Base-by-base conservation (phyloP, 2,888 invertebrate genomes). In the Epicampocera succincta region DNA sequence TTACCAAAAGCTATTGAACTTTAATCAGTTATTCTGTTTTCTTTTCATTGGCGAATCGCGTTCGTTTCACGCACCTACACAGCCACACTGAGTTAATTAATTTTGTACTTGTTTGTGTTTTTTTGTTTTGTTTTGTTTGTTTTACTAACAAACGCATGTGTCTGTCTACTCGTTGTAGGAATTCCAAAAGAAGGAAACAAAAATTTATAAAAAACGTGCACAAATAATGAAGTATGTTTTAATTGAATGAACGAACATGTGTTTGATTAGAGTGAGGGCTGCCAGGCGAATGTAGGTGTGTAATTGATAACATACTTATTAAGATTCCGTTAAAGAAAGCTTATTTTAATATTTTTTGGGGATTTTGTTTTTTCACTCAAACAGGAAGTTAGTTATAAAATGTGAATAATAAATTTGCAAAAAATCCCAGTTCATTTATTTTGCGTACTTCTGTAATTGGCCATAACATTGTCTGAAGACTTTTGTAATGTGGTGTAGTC, bases 41-140 rank as follows among this genome's bases (percentile, higher is more conserved):
- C 1, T 13, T 75, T 66, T 66, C 15, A 33, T 42, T 48, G 42
- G 19, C 21, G 42, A 40, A 50, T n/a, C 65, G 50, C 15, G 17
- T 42, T 44, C 15, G 17, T 42, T 44, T 56, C 58, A 60, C 60
- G 61, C 66, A 72, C 80, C 75, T 75, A 80, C 80, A 46, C 63
- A 60, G 33, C 46, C 54, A 38, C 19, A 42, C 21, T 48, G 68
- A 50, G 33, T 33, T 33, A 33, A 65, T 72, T 60, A 42, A 29
- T 12, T 40, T 50, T 50, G 1, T 40, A 19, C 33, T 66, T 52
- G 50, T 21, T 38, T 46, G 19, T 21, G 8, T 50, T 33, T 50
- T 13, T 52, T 5, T 25, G 9, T 12, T 33, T 25, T 38, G 15
- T 2, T 25, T 25, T 5, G 2, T 25, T 25, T 25, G 25, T 25